phyloP scores from a whole-genome alignment of 1,140 invertebrate genomes.

The Stenopsyche tienmushanensis region DNA sequence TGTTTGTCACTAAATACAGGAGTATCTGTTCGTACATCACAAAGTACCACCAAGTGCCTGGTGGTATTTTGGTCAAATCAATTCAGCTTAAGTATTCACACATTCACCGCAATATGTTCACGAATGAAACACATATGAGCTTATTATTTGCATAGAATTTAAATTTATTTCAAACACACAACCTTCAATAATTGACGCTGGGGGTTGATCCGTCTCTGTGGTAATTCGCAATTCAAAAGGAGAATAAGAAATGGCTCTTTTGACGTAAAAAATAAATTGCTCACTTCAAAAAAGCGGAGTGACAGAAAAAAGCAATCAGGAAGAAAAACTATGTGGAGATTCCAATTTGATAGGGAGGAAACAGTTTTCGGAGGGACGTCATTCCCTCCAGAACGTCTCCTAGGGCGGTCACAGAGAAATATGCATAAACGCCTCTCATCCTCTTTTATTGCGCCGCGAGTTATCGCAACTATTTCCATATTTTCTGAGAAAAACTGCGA shows the following conservation, averaged over 20 bases:
- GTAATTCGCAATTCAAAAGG: not conserved
- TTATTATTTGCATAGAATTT: not conserved
- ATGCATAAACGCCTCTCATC: slow-evolving; percentile 1
- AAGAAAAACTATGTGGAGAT: slow-evolving; percentile 23
- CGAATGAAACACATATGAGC: not conserved
- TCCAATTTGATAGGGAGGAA: slow-evolving; percentile 19
- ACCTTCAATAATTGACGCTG: not conserved
- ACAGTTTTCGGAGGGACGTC: not conserved
- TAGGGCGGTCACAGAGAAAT: slow-evolving; percentile 2
- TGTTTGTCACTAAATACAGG: not conserved
- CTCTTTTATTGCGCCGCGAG: slow-evolving; percentile 9
- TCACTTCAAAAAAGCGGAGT: not conserved
- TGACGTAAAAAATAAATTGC: not conserved
- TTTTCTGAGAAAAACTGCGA: slow-evolving; percentile 15
- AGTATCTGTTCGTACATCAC: not conserved
- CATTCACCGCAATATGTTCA: slow-evolving; percentile 4
- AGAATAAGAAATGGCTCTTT: not conserved
- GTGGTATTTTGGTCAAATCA: not conserved
- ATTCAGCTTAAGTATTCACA: not conserved
- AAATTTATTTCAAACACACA: not conserved
- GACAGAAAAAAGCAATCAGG: slow-evolving; percentile 9
- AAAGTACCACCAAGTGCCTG: not conserved
- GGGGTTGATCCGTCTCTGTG: not conserved
- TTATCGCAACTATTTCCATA: slow-evolving; percentile 22
- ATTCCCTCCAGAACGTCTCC: not conserved